Evolutionary conservation across 1,140 invertebrate species (phyloP), one percentile per base, ranked within the genome.

Genomic region (Adelges cooleyi): DNA sequence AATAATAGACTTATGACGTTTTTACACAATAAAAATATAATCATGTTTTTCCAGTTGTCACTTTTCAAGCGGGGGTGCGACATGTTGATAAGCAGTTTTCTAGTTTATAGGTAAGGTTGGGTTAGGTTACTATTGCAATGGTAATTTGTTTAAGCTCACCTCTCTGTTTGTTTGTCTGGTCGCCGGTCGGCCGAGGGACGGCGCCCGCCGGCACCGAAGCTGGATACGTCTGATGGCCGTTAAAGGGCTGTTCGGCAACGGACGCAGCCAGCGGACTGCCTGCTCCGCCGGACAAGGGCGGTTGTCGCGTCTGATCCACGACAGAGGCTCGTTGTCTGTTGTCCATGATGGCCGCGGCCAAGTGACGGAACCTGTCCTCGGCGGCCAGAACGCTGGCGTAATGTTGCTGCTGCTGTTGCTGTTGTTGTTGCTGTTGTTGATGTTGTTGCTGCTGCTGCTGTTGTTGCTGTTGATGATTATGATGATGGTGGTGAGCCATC

Each of bases 201-300:
- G 54, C 56, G 6, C 44, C 46, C 40, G 20, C 29, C 17, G 56
- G 20, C n/a, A 17, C 38, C 4, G 15, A 5, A 8, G 56, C n/a
- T 9, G 29, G 56, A 33, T 62, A 62, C 1, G n/a, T n/a, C 25
- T 38, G 56, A 44, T 62, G 56, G 11, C 56, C 42, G 56, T 62
- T 46, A 42, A 62, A 62, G 13, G 25, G 3, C 2, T 4, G 13
- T 62, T 18, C 44, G 3, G 18, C 11, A 0, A 13, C 25, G 3
- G 56, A 4, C 3, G 25, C 11, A 11, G 40, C 6, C 10, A n/a
- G 38, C 3, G 38, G 9, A 33, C 23, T 44, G 53, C 1, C 8
- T 20, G 22, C 9, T 29, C 29, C 13, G 36, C 13, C 23, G 9
- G 23, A 18, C 56, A 23, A 17, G 13, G 22, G 42, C n/a, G 18